Conservation (phyloP, 2,113 vertebrate species). For the Antechinus stuartii region DNA sequence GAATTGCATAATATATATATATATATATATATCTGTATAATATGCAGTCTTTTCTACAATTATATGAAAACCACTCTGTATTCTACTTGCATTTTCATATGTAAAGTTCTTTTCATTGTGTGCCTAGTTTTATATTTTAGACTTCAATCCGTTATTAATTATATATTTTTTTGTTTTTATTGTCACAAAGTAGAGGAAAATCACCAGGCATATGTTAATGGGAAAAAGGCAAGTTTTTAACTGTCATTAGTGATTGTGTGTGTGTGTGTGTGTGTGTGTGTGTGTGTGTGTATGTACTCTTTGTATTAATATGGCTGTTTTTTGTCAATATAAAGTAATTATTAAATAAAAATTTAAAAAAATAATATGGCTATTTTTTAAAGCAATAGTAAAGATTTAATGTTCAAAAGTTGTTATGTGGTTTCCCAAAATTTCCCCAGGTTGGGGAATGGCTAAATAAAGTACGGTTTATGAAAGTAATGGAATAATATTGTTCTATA, state of each 20-base stretch:
- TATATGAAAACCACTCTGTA: background rate
- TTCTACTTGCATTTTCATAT: background rate
- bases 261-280: too few species aligned
- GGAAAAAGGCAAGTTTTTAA: constrained; percentile 96
- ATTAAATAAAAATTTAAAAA: too few species aligned
- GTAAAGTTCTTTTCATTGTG: background rate
- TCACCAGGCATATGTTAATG: constrained; percentile 83
- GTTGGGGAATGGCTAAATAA: too few species aligned
- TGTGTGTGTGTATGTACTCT: constrained; percentile 50
- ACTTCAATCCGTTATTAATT: constrained; percentile 60
- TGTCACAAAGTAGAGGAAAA: constrained; percentile 84
- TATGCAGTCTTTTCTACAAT: background rate
- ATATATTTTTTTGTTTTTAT: constrained; percentile 78
- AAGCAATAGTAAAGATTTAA: background rate
- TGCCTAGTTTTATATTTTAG: constrained; percentile 26
- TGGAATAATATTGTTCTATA: too few species aligned
- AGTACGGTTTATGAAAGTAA: too few species aligned
- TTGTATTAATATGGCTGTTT: constrained; percentile 19
- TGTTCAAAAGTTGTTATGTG: background rate
- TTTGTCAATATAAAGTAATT: too few species aligned
- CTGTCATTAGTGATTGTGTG: constrained; percentile 69
- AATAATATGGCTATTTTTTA: constrained; percentile 46
- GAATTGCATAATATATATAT: background rate
- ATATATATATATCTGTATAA: background rate
- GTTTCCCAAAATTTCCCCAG: background rate